Conservation (phyloP, 92 coral and sea anemone genomes). For the Plumapathes pennacea region DNA sequence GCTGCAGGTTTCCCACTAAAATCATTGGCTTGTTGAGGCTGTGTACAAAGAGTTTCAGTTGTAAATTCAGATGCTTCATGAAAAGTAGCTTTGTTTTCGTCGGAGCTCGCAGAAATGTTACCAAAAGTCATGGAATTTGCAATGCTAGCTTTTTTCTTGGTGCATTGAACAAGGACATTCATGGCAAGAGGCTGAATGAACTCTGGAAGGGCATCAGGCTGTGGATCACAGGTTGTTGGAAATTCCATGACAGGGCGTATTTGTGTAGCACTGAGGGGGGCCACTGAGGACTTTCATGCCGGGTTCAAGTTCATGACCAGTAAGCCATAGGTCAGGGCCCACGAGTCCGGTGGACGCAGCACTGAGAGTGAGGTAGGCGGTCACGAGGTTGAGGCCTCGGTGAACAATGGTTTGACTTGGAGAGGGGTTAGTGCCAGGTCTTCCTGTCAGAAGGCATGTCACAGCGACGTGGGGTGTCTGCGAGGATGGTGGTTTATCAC, state of each 20-base stretch:
- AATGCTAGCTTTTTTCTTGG: neutral
- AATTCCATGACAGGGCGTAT: constrained; percentile 1
- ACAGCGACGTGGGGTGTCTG: constrained; percentile 5
- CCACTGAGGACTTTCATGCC: neutral
- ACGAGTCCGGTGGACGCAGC: neutral
- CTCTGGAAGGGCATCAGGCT: neutral
- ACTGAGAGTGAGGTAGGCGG: neutral
- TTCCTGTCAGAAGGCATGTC: constrained; percentile 5
- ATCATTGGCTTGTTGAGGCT: too few species aligned
- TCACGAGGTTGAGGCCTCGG: neutral
- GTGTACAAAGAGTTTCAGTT: too few species aligned
- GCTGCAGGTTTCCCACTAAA: too few species aligned
- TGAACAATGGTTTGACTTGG: constrained; percentile 3
- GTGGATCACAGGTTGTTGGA: neutral
- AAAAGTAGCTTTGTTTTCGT: too few species aligned
- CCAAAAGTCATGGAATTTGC: constrained; percentile 9
- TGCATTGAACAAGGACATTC: neutral
- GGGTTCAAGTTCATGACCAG: constrained; percentile 1
- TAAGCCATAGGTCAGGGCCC: constrained; percentile 1
- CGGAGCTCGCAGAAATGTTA: too few species aligned
- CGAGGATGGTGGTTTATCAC: neutral
- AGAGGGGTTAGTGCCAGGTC: neutral
- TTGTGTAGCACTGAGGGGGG: neutral
- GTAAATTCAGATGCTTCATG: too few species aligned
- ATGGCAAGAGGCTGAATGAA: neutral